A percentile compares a stretch with the other conserved stretches of the same genome.
These are phyloP conservation scores for Tapirus terrestris DNA, from an alignment of 2,113 vertebrate genomes.

Conservation along the genomic window DNA sequence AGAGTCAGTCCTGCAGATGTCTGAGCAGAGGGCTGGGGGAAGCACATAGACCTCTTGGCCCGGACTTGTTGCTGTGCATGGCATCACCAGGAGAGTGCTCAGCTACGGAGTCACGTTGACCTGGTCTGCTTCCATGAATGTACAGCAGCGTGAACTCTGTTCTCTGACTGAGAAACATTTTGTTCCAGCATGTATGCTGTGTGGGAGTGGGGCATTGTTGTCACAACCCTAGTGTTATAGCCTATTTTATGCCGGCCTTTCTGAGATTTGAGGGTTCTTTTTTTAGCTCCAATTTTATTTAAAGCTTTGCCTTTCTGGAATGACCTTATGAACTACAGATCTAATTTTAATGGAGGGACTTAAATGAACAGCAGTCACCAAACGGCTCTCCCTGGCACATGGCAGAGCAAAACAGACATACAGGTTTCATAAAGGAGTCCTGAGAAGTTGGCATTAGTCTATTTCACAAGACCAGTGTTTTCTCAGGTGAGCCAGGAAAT, in stretches of 20 bases:
- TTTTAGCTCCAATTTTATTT: conserved; percentile 30
- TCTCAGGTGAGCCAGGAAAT: not conserved
- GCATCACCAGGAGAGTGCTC: not conserved
- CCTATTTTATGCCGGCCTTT: not conserved
- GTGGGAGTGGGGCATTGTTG: not conserved
- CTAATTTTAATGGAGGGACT: not conserved
- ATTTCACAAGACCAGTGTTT: not conserved
- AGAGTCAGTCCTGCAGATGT: rapidly evolving
- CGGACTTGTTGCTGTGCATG: not conserved
- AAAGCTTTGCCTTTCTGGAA: not conserved
- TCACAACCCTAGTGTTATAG: not conserved
- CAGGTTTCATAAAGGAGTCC: not conserved
- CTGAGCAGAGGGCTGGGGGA: not conserved
- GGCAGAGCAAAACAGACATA: not conserved
- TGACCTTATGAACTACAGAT: not conserved
- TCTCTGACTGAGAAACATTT: conserved; percentile 17
- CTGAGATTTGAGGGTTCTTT: conserved; percentile 10
- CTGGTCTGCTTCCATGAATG: not conserved
- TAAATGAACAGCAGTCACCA: not conserved
- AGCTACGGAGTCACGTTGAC: rapidly evolving
- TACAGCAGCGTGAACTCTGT: not conserved
- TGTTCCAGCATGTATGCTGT: not conserved
- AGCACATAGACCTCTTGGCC: rapidly evolving
- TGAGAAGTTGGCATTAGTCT: too few relatives aligned
- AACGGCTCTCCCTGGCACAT: not conserved